These are phyloP conservation scores for Scopus umbretta DNA, from an alignment of 2,113 vertebrate genomes.

Conservation along the genomic window DNA sequence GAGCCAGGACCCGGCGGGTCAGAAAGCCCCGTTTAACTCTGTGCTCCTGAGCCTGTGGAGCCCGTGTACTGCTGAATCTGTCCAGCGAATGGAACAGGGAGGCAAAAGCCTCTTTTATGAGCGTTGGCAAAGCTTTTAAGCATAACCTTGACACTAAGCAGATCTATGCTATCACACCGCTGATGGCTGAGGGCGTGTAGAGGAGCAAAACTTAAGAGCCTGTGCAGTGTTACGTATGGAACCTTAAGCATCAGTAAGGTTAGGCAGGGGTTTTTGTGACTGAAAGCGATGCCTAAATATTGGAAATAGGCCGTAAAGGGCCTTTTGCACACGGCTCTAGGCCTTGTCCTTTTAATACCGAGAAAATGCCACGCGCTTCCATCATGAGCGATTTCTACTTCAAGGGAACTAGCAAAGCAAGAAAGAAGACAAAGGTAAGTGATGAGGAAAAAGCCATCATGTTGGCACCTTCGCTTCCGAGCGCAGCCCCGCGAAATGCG, in stretches of 20 bases:
- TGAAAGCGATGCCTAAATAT: too few relatives aligned
- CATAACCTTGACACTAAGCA: background rate
- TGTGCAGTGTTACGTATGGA: background rate
- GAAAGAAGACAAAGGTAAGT: background rate
- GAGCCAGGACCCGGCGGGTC: fast-evolving
- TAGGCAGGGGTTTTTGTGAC: background rate
- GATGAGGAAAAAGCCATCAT: fast-evolving
- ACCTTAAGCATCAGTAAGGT: background rate
- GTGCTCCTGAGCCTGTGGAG: background rate
- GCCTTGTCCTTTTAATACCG: background rate
- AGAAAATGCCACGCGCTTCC: background rate
- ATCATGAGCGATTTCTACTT: background rate
- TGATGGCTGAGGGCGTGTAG: fast-evolving
- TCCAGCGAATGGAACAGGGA: background rate
- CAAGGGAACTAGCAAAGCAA: background rate
- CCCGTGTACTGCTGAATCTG: fast-evolving
- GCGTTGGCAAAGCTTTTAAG: background rate
- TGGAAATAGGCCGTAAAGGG: background rate
- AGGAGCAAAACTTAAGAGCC: background rate
- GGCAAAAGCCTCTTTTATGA: background rate
- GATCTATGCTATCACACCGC: fast-evolving
- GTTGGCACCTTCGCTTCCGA: fast-evolving
- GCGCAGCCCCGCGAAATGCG: fast-evolving
- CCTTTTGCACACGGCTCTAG: background rate
- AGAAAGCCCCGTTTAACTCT: background rate